These are phyloP conservation scores for Anticlea derivata DNA, from an alignment of 2,888 invertebrate genomes.

Conservation along the genomic window DNA sequence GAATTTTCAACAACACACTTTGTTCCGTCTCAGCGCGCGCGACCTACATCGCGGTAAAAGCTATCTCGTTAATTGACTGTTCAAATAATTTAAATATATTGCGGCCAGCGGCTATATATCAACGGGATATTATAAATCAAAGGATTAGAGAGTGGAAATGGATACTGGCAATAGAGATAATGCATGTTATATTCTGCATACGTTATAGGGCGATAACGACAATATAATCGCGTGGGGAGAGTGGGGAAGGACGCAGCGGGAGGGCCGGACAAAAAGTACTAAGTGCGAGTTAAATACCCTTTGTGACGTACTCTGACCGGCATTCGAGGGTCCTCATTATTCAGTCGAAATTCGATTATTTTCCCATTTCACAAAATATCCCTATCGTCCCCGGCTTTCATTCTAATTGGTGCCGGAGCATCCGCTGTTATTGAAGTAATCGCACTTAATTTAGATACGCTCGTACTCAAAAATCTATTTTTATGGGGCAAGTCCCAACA, in stretches of 20 bases:
- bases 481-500: too few species aligned
- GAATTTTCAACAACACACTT: conserved; percentile 44
- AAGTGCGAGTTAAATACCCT: conserved; percentile 83
- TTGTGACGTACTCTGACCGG: conserved; percentile 73
- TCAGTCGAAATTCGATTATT: conserved; percentile 82
- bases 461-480: conserved; percentile 10
- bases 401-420: conserved; percentile 78
- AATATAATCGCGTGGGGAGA: conserved; percentile 69
- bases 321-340: conserved; percentile 81
- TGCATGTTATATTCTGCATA: conserved; percentile 80
- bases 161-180: conserved; percentile 77
- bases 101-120: conserved; percentile 76
- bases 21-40: conserved; percentile 49
- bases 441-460: conserved; percentile 68
- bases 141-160: conserved; percentile 80
- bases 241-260: conserved; percentile 46
- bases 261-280: conserved; percentile 75
- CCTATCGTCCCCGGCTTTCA: conserved; percentile 80
- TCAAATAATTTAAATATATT: conserved; percentile 81
- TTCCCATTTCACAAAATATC: conserved; percentile 83
- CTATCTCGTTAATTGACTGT: conserved; percentile 81
- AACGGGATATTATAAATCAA: conserved; percentile 78
- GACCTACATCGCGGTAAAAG: conserved; percentile 64
- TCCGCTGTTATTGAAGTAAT: conserved; percentile 62
- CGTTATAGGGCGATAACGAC: conserved; percentile 80